Percentiles rank a stretch among this genome's conserved stretches.
phyloP scores from a whole-genome alignment of 2,113 vertebrate genomes.

The Myocastor coypus region DNA sequence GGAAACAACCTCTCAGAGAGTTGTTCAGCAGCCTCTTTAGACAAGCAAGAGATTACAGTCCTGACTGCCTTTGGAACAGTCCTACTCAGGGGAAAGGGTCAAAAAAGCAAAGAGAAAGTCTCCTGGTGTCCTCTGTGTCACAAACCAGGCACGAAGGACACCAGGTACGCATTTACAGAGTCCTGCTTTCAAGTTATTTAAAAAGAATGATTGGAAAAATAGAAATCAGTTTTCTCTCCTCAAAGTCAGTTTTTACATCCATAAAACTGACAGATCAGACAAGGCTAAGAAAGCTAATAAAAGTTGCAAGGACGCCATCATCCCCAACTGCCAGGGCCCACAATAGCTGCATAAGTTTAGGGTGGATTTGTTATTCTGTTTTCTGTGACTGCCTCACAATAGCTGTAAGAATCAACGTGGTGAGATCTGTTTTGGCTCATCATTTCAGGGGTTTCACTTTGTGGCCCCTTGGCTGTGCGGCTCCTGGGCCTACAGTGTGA shows the following conservation, averaged over 20 bases:
- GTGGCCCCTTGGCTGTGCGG: not conserved
- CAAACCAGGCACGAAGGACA: not conserved
- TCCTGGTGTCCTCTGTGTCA: not conserved
- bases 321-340: too few species aligned
- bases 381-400: not conserved
- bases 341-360: not conserved
- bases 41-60: not conserved
- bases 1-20: conserved; percentile 28
- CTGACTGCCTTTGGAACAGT: not conserved
- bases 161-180: not conserved
- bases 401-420: not conserved
- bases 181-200: not conserved
- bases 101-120: not conserved
- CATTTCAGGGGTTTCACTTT: not conserved
- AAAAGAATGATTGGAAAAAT: not conserved
- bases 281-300: not conserved
- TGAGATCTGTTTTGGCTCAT: not conserved
- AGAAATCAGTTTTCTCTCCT: not conserved
- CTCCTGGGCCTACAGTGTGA: not conserved
- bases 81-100: not conserved
- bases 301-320: not conserved
- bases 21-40: conserved; percentile 43
- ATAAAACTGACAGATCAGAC: not conserved
- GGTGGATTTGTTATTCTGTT: not conserved
- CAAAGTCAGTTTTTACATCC: not conserved